These are phyloP conservation scores for human (Homo sapiens) DNA, from an alignment of 2,113 vertebrate genomes.

Conservation along the genomic window DNA sequence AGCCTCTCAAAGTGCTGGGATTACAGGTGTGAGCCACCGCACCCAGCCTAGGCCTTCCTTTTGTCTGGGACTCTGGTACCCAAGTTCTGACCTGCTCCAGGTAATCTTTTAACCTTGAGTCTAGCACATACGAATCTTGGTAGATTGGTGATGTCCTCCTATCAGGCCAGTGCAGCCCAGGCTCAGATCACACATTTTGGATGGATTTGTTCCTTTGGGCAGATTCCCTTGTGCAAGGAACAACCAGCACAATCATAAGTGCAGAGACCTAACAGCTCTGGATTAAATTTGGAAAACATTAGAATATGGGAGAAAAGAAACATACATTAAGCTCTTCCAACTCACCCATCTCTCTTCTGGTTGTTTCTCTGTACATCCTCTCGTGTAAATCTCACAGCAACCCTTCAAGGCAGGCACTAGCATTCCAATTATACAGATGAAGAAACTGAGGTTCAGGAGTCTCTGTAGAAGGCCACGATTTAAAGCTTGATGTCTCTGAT, in stretches of 20 bases:
- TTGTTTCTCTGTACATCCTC: too few relatives aligned
- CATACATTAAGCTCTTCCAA: neutral
- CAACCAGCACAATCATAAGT: accelerated
- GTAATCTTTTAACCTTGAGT: neutral
- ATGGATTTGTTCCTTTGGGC: neutral
- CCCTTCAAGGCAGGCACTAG: neutral
- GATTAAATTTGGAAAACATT: neutral
- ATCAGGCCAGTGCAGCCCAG: too few relatives aligned
- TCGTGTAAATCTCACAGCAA: neutral
- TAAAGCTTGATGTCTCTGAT: neutral
- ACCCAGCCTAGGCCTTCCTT: neutral
- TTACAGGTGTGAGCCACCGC: too few relatives aligned
- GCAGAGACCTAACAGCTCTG: neutral
- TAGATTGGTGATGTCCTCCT: neutral
- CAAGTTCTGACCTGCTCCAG: neutral
- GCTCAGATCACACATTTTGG: neutral
- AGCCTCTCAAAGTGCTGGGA: too few relatives aligned
- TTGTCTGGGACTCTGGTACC: neutral
- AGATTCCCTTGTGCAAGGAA: neutral
- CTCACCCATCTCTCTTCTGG: neutral
- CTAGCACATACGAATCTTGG: neutral
- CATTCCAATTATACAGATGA: neutral
- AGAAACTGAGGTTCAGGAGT: neutral
- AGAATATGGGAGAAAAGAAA: neutral
- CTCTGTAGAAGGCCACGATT: neutral